A percentile compares a stretch with the other conserved stretches of the same genome.
phyloP scores from a whole-genome alignment of 1,140 invertebrate species.

The Rhagoletis zephyria region DNA sequence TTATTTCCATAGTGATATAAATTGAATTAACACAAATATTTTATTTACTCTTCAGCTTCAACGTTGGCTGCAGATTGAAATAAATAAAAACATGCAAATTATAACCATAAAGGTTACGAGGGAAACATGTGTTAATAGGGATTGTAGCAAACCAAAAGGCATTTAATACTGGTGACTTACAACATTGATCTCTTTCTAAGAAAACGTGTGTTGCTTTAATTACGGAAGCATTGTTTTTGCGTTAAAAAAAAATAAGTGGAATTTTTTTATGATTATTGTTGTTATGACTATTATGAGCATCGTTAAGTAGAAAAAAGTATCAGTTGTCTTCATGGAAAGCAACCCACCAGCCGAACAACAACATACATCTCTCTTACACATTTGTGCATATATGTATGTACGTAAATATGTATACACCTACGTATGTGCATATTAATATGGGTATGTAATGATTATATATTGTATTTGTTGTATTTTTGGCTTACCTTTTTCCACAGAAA shows the following conservation, averaged over 20 bases:
- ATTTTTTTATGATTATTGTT: neutral
- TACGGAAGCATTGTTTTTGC: too few species aligned
- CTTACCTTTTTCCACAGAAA: neutral
- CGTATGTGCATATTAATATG: neutral
- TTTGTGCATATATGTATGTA: too few species aligned
- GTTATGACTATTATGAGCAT: neutral
- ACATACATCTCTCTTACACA: too few species aligned
- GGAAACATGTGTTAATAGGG: neutral
- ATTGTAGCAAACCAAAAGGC: neutral
- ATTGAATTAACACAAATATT: constrained; percentile 11
- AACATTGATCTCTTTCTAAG: too few species aligned
- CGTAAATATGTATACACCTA: neutral
- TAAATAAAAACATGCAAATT: neutral
- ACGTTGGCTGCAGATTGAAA: neutral
- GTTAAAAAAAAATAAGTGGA: too few species aligned
- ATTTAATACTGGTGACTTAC: neutral
- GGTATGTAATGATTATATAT: neutral
- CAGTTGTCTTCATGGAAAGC: too few species aligned
- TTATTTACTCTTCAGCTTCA: neutral
- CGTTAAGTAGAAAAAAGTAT: neutral
- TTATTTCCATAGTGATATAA: neutral
- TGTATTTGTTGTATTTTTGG: neutral
- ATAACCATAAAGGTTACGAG: neutral
- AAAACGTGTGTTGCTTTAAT: too few species aligned
- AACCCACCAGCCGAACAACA: too few species aligned